Conservation (phyloP, 2,113 vertebrate species). For the Hucho hucho region DNA sequence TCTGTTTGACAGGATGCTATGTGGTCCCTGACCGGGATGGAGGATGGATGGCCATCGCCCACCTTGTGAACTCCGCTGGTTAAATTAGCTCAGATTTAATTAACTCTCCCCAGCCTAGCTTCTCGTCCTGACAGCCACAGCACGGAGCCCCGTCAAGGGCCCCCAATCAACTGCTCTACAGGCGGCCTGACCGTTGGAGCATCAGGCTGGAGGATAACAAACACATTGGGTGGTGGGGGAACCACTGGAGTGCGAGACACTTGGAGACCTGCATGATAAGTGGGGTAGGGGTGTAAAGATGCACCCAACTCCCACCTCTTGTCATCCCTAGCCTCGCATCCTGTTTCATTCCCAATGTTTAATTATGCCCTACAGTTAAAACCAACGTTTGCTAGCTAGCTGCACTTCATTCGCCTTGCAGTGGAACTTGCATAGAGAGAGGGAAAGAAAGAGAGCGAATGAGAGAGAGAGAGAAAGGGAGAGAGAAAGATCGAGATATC, state of each 20-base stretch:
- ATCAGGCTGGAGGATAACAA: constrained; percentile 31
- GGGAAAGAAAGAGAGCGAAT: background rate
- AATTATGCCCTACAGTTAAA: constrained; percentile 66
- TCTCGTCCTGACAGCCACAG: constrained; percentile 33
- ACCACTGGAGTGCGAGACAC: background rate
- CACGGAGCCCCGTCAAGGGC: constrained; percentile 28
- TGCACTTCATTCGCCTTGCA: background rate
- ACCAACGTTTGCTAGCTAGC: background rate
- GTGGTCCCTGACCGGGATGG: constrained; percentile 27
- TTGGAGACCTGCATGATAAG: background rate
- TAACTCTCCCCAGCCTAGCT: constrained; percentile 37
- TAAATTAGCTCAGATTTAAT: constrained; percentile 65
- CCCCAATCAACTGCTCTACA: constrained; percentile 39
- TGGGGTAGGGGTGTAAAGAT: background rate
- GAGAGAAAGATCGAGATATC: constrained; percentile 17
- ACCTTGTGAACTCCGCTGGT: constrained; percentile 42
- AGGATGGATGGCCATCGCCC: constrained; percentile 49
- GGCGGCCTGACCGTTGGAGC: constrained; percentile 34
- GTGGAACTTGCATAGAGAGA: constrained; percentile 1
- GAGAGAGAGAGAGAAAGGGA: constrained; percentile 6
- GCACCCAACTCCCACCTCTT: background rate
- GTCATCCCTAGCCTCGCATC: background rate
- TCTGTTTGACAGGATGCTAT: constrained; percentile 39
- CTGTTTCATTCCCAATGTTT: constrained; percentile 43
- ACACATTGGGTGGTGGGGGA: constrained; percentile 16